Base-by-base conservation (phyloP, 2,113 vertebrate species). In the Brachyistius frenatus region DNA sequence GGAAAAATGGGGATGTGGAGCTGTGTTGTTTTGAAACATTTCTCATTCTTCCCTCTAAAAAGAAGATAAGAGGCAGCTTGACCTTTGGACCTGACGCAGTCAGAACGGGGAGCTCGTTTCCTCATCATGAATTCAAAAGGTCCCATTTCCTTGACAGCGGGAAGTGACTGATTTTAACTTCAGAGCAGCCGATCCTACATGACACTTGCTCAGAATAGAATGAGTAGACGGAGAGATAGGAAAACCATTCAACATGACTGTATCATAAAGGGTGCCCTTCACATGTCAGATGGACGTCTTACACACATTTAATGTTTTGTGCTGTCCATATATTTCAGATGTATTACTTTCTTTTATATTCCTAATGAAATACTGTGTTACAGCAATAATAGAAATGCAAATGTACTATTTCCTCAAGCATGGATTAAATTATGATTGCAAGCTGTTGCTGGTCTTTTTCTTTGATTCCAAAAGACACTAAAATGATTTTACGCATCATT, bases 61-160 rank as follows among this genome's bases (percentile, higher is more conserved):
- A 58, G 71, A 70, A 49, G 70, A 70, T 35, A 53, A 68, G 76
- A 67, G 70, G 68, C 68, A 76, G 56, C 0, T 5, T 77, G 86
- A 80, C 76, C 78, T 33, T 85, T 85, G 78, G 10, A 79, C 85
- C 86, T 54, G 15, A 63, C 64, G 65, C 72, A 68, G 44, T 41
- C n/a, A 73, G 56, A 80, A 74, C 16, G 15, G 66, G 76, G 72
- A 62, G 15, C 69, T 39, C 53, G 65, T 79, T 86, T 87, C 63
- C 64, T 73, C 76, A 55, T 67, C 30, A 2, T 47, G 16, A 62
- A 67, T 74, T 88, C 69, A 83, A 87, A 89, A 76, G 77, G 37
- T 53, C 70, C 79, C 65, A 39, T 78, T 88, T 90, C 78, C 88
- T 86, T 78, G 67, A 73, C 76, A 73, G 70, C 36, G 2, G 68